A percentile compares a stretch with the other conserved stretches of the same genome.
Conservation (phyloP, 1,140 invertebrate species). For the Scaptomyza hsui region DNA sequence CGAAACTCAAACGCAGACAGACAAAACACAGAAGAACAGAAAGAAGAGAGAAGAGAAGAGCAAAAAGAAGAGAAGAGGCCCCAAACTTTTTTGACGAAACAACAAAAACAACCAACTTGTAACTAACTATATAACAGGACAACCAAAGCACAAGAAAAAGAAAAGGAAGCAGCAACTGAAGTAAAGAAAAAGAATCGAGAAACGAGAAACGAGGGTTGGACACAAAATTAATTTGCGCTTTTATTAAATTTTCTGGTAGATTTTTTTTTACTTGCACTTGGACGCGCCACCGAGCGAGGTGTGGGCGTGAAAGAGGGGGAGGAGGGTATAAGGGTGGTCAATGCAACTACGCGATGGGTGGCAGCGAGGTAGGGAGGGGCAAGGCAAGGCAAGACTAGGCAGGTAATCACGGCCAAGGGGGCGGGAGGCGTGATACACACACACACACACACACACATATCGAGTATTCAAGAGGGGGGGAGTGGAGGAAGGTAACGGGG, state of each 20-base stretch:
- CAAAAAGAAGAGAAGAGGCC: slow-evolving; percentile 15
- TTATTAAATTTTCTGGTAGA: slow-evolving; percentile 72
- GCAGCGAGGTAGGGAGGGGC: background rate
- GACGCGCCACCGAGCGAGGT: too few species aligned
- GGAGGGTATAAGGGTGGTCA: background rate
- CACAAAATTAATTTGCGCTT: slow-evolving; percentile 81
- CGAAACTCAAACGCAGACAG: slow-evolving; percentile 56
- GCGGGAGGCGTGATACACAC: background rate
- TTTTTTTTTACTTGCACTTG: slow-evolving; percentile 13
- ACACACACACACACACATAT: slow-evolving; percentile 51
- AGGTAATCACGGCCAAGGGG: slow-evolving; percentile 64
- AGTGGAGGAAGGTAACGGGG: slow-evolving; percentile 10
- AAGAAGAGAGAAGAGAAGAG: too few species aligned
- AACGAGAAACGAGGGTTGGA: slow-evolving; percentile 71
- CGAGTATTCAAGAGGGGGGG: slow-evolving; percentile 75
- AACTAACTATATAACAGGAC: slow-evolving; percentile 69
- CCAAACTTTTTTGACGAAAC: slow-evolving; percentile 58
- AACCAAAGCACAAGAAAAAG: slow-evolving; percentile 22
- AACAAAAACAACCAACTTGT: slow-evolving; percentile 59
- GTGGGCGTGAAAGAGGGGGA: background rate
- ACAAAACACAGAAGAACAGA: background rate
- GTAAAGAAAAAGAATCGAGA: slow-evolving; percentile 24
- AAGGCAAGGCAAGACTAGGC: too few species aligned
- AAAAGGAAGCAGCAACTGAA: slow-evolving; percentile 10
- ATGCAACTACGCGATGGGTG: background rate